phyloP scores from a whole-genome alignment of 2,888 invertebrate genomes.

The Ophonus ardosiacus region DNA sequence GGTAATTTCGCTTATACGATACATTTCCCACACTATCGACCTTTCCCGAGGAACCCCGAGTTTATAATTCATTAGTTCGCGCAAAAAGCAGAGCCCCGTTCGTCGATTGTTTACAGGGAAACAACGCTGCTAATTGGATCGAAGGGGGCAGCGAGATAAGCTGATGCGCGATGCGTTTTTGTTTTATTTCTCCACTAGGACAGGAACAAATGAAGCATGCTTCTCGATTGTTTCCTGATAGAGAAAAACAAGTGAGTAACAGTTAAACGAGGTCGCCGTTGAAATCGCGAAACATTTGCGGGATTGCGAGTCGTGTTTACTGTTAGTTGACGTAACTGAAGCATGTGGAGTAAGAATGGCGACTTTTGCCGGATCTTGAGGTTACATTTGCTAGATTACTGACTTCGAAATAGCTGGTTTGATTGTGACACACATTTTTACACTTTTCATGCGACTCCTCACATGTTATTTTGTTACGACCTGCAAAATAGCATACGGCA shows the following conservation, averaged over 20 bases:
- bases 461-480: no score
- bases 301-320: slow-evolving; percentile 8
- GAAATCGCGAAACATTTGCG: slow-evolving; percentile 30
- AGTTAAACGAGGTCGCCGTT: slow-evolving; percentile 40
- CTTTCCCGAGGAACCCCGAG: neutral
- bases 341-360: neutral
- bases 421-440: no score
- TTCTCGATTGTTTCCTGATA: slow-evolving; percentile 5
- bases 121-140: slow-evolving; percentile 6
- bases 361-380: slow-evolving; percentile 9
- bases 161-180: neutral
- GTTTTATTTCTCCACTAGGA: neutral
- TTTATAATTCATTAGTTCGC: slow-evolving; percentile 12
- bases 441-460: no score
- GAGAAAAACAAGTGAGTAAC: slow-evolving; percentile 4
- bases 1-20: neutral
- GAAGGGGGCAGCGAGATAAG: neutral
- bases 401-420: no score
- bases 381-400: no score
- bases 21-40: slow-evolving; percentile 4
- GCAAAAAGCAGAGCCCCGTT: neutral
- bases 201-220: slow-evolving; percentile 23
- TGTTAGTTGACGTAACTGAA: slow-evolving; percentile 16
- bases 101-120: slow-evolving; percentile 26
- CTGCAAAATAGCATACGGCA: no score